These are phyloP conservation scores for Phalacrocorax pelagicus DNA, from an alignment of 2,113 vertebrate genomes.

Conservation along the genomic window DNA sequence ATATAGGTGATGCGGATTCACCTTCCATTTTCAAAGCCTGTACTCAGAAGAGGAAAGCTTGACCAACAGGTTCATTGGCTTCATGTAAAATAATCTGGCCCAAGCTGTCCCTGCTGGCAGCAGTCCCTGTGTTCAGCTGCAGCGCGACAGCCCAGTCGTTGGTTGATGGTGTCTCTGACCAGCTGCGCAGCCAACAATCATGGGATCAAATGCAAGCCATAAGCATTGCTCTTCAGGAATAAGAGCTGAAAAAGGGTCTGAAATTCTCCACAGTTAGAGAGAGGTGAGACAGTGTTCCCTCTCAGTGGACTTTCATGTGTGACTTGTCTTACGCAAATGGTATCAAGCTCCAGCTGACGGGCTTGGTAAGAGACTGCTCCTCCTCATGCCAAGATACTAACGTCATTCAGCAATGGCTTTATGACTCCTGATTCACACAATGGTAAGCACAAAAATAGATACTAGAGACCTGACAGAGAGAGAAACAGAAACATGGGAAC, in stretches of 20 bases:
- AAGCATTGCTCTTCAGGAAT: neutral
- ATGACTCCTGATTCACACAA: neutral
- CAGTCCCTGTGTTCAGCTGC: rapidly evolving
- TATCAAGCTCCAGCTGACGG: neutral
- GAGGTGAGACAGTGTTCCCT: neutral
- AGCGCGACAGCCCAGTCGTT: neutral
- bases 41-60: neutral
- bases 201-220: rapidly evolving
- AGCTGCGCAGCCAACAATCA: neutral
- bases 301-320: neutral
- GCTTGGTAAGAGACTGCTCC: neutral
- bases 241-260: neutral
- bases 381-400: neutral
- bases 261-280: neutral
- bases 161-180: neutral
- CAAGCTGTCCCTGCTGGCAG: neutral
- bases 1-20: neutral
- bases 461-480: neutral
- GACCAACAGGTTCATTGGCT: neutral
- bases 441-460: neutral
- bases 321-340: neutral
- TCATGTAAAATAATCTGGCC: neutral
- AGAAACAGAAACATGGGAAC: neutral
- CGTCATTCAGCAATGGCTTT: rapidly evolving
- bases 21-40: neutral